Evolutionary conservation across 2,888 invertebrate genomes (phyloP).

Genomic region (Cotesia congregata): DNA sequence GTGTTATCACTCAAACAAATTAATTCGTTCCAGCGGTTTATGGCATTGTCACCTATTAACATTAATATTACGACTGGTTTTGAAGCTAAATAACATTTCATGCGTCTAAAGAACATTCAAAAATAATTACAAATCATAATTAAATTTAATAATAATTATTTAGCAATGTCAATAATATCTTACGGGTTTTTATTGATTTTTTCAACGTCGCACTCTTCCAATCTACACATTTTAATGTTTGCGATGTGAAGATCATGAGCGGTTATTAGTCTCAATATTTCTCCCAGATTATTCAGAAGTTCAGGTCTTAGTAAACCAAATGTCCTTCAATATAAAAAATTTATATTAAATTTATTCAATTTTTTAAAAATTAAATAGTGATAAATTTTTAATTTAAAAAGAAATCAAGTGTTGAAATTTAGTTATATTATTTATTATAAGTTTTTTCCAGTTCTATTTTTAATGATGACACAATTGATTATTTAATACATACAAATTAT

Average conservation of each 20-base stretch:
- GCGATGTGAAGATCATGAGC: constrained; percentile 72
- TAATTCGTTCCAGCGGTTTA: constrained; percentile 74
- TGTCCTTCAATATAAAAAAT: constrained; percentile 72
- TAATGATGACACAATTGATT: too few species aligned
- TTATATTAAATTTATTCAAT: not conserved
- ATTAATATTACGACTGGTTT: constrained; percentile 81
- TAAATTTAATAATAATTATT: not conserved
- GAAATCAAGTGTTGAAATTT: too few species aligned
- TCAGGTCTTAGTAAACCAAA: constrained; percentile 85
- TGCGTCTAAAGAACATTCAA: constrained; percentile 69
- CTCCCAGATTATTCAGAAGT: constrained; percentile 79
- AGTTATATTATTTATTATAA: too few species aligned
- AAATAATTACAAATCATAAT: constrained; percentile 24
- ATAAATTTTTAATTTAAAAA: too few species aligned
- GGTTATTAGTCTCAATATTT: constrained; percentile 78
- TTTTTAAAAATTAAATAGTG: too few species aligned
- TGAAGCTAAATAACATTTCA: constrained; percentile 77
- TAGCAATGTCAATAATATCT: constrained; percentile 71
- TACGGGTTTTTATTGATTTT: constrained; percentile 74
- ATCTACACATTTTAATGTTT: constrained; percentile 80
- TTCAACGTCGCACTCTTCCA: constrained; percentile 77
- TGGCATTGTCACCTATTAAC: constrained; percentile 80
- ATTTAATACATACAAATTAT: too few species aligned
- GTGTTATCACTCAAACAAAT: constrained; percentile 71
- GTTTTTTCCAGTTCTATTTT: too few species aligned